Base-by-base conservation (phyloP, 64 coral and sea anemone genomes). In the Stichodactyla mertensii region DNA sequence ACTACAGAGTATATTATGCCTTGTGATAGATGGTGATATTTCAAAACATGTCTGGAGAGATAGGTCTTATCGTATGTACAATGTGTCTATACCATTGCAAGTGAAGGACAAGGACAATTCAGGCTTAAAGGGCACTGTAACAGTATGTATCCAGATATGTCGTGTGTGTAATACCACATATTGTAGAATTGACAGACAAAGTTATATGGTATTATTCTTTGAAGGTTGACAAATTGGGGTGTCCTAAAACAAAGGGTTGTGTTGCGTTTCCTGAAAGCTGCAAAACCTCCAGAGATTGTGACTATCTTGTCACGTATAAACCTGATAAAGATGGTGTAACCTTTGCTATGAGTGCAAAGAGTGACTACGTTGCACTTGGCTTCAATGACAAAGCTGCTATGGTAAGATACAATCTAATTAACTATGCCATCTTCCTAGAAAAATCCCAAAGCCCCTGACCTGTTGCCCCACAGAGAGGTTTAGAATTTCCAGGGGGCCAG, bases 291-390 rank as follows among this genome's bases (percentile, higher is more conserved):
- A 54, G 27, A 18, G 92, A 94, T 45, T 94, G 92, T 78, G 18
- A 90, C 22, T 94, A 94, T 56, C 80, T 94, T 27, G 70, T 91
- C 45, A 94, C 85, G 20, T 94, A 85, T 52, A n/a, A 52, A 26
- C 58, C 86, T 84, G 86, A 77, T 57, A 70, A 15, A 16, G 85
- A 53, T 52, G 82, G 67, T 56, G 86, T 94, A 16, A 69, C 23
- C 7, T 91, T 94, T 58, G 85, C 86, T 22, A 71, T 94, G 79
- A 94, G 92, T 88, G 92, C 92, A 14, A 94, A 94, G 20, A 55
- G 82, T 16, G 51, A 87, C 7, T 94, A 78, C 26, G 92, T 90
- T 23, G 55, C 92, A 16, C 19, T 94, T 67, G 92, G 88, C 1
- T 94, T 94, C 82, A 94, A 90, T 56, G 57, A 91, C 1, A 24